Evolutionary conservation across 2,888 invertebrate genomes (phyloP), one percentile per base, ranked within the genome.

Genomic region (Nymphalis c-album): DNA sequence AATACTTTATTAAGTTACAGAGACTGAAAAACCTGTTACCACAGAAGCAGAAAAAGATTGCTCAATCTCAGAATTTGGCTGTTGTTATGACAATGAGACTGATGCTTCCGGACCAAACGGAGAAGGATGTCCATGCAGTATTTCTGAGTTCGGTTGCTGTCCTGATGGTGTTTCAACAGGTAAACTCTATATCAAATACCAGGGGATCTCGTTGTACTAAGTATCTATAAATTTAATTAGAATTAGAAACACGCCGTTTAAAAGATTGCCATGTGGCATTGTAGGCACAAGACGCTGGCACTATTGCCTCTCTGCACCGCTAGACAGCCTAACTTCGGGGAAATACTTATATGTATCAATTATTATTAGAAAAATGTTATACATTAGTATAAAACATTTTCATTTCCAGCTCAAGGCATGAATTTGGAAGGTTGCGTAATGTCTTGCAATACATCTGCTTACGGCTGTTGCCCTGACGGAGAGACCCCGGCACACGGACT

Each of bases 381-480:
- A n/a, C n/a, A n/a, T n/a, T n/a, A n/a, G n/a, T n/a, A n/a, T 8
- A 5, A 22, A 22, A 53, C 10, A 17, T 26, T 53, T 2, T 13
- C 16, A 1, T 22, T 20, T 72, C 53, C 80, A 93, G 96, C 97
- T 71, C 85, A 89, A 74, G 97, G 97, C 16, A 93, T 94, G 7
- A 91, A 95, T 65, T 91, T 93, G 74, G 94, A 95, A 81, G 98
- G 97, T 5, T 98, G 98, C 81, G 93, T 93, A 58, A 91, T 94
- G 72, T 88, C 94, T 0, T 97, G 97, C 83, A 93, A 94, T 35
- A 91, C 93, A 1, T 94, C 95, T 40, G 92, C 93, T 0, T 96
- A 94, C 82, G 98, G 98, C 6, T 99, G 99, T 82, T 99, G 99
- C 79, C 94, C 94, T 1, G 98, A 99, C 81, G 94, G 94, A 3